A percentile compares a stretch with the other conserved stretches of the same genome.
These are phyloP conservation scores for Crioceris asparagi DNA, from an alignment of 2,888 invertebrate genomes.

Conservation along the genomic window DNA sequence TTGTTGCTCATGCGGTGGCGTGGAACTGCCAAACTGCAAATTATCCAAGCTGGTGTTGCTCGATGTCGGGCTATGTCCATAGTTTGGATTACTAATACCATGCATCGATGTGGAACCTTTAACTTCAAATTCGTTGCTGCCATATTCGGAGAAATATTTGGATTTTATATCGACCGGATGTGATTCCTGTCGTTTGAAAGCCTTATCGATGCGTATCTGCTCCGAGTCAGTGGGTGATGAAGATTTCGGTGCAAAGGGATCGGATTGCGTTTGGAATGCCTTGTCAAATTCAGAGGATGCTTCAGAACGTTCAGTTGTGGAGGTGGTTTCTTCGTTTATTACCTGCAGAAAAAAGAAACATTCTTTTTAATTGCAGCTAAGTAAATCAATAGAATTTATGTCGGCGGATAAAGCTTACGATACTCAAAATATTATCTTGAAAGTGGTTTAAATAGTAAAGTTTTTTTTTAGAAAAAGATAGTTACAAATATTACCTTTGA, in stretches of 20 bases:
- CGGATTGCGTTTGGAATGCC: conserved; percentile 21
- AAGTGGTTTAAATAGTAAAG: no score
- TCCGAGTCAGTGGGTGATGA: conserved; percentile 25
- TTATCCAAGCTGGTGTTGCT: conserved; percentile 28
- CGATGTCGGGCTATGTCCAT: conserved; percentile 31
- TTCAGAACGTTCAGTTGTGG: conserved; percentile 11
- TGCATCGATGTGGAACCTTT: conserved; percentile 29
- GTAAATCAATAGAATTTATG: not conserved
- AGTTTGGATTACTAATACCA: conserved; percentile 38
- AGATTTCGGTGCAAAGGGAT: conserved; percentile 10
- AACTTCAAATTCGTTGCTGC: conserved; percentile 15
- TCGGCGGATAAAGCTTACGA: no score
- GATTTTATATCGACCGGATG: conserved; percentile 21
- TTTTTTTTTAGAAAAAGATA: no score
- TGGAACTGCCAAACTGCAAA: conserved; percentile 24
- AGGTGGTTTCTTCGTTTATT: conserved; percentile 19
- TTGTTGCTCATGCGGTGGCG: conserved; percentile 21
- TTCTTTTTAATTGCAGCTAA: not conserved
- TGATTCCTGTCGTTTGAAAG: conserved; percentile 32
- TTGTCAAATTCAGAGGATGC: conserved; percentile 26
- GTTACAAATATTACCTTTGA: conserved; percentile 32
- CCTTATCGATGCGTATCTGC: conserved; percentile 33
- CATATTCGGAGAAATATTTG: conserved; percentile 12
- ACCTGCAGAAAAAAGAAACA: conserved; percentile 15
- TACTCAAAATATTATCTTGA: no score